These are phyloP conservation scores for Dinoponera quadriceps DNA, from an alignment of 1,140 invertebrate genomes.

Conservation along the genomic window DNA sequence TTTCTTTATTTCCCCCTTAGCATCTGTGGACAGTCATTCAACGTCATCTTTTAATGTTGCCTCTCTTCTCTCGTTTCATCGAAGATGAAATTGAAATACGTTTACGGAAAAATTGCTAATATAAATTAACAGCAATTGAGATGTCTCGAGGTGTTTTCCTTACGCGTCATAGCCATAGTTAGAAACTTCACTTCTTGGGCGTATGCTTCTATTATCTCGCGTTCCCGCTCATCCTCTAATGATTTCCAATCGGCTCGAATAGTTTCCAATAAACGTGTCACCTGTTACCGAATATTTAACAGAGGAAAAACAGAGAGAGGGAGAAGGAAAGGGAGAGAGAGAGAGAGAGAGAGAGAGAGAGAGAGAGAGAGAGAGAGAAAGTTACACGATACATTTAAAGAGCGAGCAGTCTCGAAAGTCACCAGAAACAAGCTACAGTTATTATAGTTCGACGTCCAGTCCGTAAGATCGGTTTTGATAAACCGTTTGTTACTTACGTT, in stretches of 20 bases:
- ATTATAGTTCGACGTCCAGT: too few relatives aligned
- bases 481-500: too few relatives aligned
- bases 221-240: slow-evolving; percentile 15
- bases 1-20: neutral
- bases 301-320: neutral
- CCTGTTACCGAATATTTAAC: slow-evolving; percentile 4
- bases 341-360: too few relatives aligned
- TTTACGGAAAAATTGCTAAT: neutral
- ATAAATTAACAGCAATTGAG: neutral
- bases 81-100: neutral
- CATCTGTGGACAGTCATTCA: too few relatives aligned
- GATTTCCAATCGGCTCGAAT: slow-evolving; percentile 32
- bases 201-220: slow-evolving; percentile 25
- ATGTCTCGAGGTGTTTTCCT: neutral
- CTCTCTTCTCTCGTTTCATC: too few relatives aligned
- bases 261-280: neutral
- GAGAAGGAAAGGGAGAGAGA: too few relatives aligned
- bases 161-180: neutral
- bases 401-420: too few relatives aligned
- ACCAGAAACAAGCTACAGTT: too few relatives aligned
- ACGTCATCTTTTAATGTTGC: too few relatives aligned
- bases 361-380: too few relatives aligned
- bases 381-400: too few relatives aligned
- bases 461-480: too few relatives aligned
- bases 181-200: neutral